A percentile compares a stretch with the other conserved stretches of the same genome.
phyloP scores from a whole-genome alignment of 2,113 vertebrate genomes.

The Pterocles orientalis region DNA sequence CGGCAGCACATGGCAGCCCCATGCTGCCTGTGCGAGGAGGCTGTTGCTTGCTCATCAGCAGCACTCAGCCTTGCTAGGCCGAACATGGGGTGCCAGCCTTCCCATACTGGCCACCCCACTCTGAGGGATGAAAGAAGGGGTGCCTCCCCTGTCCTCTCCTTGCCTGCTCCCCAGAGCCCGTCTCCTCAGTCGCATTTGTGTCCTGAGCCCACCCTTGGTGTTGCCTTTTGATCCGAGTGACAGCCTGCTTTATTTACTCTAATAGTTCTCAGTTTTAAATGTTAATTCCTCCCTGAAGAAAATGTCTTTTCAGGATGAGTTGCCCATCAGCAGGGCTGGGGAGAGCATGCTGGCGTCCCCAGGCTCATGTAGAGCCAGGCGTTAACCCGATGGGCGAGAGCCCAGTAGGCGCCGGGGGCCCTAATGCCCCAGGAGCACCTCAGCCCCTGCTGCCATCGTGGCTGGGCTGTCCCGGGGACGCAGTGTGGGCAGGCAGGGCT shows the following conservation, averaged over 20 bases:
- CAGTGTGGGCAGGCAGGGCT: neutral
- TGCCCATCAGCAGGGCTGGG: neutral
- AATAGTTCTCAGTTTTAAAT: slow-evolving; percentile 59
- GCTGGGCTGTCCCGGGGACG: accelerated
- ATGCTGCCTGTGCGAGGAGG: neutral
- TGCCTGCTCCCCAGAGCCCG: neutral
- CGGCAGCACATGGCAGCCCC: neutral
- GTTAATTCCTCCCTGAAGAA: slow-evolving; percentile 73
- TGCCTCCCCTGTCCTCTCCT: neutral
- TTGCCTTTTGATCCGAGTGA: slow-evolving; percentile 32
- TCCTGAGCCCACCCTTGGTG: slow-evolving; percentile 1
- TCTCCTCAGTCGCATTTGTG: neutral
- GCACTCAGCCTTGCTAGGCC: neutral
- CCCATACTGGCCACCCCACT: neutral
- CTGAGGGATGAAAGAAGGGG: neutral
- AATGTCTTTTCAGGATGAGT: slow-evolving; percentile 52
- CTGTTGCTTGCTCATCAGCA: accelerated
- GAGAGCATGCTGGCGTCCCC: neutral
- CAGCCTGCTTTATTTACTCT: slow-evolving; percentile 61
- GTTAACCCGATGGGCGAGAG: accelerated
- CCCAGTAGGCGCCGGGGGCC: neutral
- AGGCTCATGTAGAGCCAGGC: neutral
- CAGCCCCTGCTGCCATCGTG: neutral
- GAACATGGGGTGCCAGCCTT: accelerated
- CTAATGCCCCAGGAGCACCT: neutral